phyloP scores from a whole-genome alignment of 2,888 invertebrate species.

The Lithosia quadra region DNA sequence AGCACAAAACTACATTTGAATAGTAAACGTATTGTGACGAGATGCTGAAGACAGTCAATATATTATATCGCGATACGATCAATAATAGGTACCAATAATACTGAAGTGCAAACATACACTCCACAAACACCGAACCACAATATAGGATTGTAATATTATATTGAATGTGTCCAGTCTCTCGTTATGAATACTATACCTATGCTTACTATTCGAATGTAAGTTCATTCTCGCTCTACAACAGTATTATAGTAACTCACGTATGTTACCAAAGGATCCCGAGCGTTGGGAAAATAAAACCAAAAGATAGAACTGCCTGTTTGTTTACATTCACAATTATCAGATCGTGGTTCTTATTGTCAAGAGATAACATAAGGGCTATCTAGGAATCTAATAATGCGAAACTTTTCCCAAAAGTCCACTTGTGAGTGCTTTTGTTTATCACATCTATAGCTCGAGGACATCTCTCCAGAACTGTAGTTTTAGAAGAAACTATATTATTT shows the following conservation, averaged over 20 bases:
- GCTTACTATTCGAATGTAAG: too few relatives aligned
- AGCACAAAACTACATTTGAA: too few relatives aligned
- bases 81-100: too few relatives aligned
- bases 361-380: conserved; percentile 37
- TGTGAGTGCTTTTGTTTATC: conserved; percentile 32
- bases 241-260: not conserved
- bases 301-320: conserved; percentile 46
- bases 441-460: conserved; percentile 32
- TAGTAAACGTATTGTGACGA: too few relatives aligned
- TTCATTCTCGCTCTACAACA: too few relatives aligned
- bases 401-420: conserved; percentile 28
- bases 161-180: too few relatives aligned
- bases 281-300: conserved; percentile 24
- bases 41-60: too few relatives aligned
- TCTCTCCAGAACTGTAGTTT: not conserved
- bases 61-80: too few relatives aligned
- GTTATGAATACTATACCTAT: too few relatives aligned
- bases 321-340: conserved; percentile 53
- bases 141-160: too few relatives aligned
- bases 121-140: too few relatives aligned
- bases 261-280: conserved; percentile 21
- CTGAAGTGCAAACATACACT: too few relatives aligned
- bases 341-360: conserved; percentile 43
- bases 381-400: conserved; percentile 38
- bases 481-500: not conserved